Conservation (phyloP, 1,140 invertebrate species). For the Sipha flava region DNA sequence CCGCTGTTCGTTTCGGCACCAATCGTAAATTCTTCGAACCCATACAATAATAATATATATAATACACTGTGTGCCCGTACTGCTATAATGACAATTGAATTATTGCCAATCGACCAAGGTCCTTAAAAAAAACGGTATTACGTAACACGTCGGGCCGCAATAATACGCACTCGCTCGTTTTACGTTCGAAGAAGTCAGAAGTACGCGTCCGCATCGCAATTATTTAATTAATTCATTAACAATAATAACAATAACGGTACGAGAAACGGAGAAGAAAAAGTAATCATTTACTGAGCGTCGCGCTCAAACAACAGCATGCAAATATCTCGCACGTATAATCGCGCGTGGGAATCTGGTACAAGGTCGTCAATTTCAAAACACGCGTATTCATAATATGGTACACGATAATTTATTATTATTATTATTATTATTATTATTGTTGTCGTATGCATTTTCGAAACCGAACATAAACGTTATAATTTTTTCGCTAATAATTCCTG, state of each 20-base stretch:
- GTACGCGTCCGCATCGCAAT: not conserved
- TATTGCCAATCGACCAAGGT: conserved; percentile 16
- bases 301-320: too few relatives aligned
- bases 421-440: too few relatives aligned
- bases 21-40: not conserved
- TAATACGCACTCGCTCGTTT: not conserved
- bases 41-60: not conserved
- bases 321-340: not conserved
- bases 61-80: too few relatives aligned
- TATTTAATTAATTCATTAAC: too few relatives aligned
- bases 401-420: not conserved
- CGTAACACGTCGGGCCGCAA: not conserved
- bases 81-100: not conserved
- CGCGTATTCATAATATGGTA: not conserved
- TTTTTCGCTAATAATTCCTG: not conserved
- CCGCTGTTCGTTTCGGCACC: not conserved
- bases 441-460: too few relatives aligned
- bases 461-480: too few relatives aligned
- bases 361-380: conserved; percentile 13
- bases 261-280: too few relatives aligned
- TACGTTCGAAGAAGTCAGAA: not conserved
- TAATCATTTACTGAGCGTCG: too few relatives aligned
- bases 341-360: conserved; percentile 6
- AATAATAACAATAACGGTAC: not conserved
- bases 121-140: not conserved